phyloP scores from a whole-genome alignment of 1,140 invertebrate species.

The Magallana gigas region DNA sequence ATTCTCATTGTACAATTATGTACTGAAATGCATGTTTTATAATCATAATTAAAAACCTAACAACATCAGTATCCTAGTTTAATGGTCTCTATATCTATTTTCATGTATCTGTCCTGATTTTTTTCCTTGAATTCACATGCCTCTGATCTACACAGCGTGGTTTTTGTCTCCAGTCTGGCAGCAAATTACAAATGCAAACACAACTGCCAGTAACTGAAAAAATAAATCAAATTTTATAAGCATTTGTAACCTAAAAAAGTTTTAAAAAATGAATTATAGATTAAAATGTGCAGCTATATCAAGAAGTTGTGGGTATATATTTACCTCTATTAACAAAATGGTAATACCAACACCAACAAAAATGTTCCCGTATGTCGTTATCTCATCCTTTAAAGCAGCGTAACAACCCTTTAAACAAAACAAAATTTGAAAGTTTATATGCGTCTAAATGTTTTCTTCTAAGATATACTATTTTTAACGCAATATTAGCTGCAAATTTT shows the following conservation, averaged over 20 bases:
- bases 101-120: too few relatives aligned
- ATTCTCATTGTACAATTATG: too few relatives aligned
- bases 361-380: not conserved
- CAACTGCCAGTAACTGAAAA: not conserved
- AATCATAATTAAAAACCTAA: too few relatives aligned
- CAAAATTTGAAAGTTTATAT: too few relatives aligned
- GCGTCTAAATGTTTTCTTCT: too few relatives aligned
- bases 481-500: too few relatives aligned
- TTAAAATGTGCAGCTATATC: not conserved
- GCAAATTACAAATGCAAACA: not conserved
- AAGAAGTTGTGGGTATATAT: not conserved
- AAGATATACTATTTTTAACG: too few relatives aligned
- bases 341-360: slow-evolving; percentile 3
- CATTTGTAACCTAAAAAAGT: not conserved
- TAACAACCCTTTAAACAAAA: not conserved
- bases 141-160: not conserved
- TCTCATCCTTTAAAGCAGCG: not conserved
- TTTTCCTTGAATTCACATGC: too few relatives aligned
- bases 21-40: too few relatives aligned
- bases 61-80: too few relatives aligned
- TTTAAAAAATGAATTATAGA: not conserved
- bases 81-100: too few relatives aligned
- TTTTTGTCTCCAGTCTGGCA: not conserved
- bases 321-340: not conserved
- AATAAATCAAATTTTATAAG: not conserved